A percentile compares a stretch with the other conserved stretches of the same genome.
These are phyloP conservation scores for Zaprionus ghesquierei DNA, from an alignment of 1,140 invertebrate genomes.

Conservation along the genomic window DNA sequence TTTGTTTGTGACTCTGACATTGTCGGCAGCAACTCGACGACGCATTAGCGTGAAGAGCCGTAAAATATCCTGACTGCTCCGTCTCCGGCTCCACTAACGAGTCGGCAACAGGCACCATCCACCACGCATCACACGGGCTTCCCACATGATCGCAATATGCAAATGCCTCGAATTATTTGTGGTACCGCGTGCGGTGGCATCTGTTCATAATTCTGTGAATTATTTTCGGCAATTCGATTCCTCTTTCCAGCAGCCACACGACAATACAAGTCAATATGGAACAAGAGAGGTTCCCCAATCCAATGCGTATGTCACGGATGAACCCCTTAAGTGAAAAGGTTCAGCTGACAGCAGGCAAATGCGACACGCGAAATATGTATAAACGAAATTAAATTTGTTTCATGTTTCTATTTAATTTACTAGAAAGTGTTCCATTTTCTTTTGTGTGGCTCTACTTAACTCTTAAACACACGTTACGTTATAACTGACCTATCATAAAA, in stretches of 20 bases:
- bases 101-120: slow-evolving; percentile 28
- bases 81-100: not conserved
- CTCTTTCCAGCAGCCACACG: not conserved
- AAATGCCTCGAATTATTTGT: slow-evolving; percentile 35
- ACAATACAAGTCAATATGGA: not conserved
- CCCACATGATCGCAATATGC: slow-evolving; percentile 32
- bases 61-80: not conserved
- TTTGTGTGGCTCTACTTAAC: not conserved
- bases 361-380: not conserved
- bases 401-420: too few species aligned
- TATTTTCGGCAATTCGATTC: slow-evolving; percentile 41
- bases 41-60: not conserved
- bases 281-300: not conserved
- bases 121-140: not conserved
- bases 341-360: not conserved
- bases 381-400: not conserved
- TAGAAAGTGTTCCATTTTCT: too few species aligned
- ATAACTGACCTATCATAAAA: too few species aligned
- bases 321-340: not conserved
- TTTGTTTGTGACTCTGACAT: not conserved
- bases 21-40: not conserved
- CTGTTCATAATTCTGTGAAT: slow-evolving; percentile 37
- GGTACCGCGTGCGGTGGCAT: slow-evolving; percentile 17
- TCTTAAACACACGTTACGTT: too few species aligned
- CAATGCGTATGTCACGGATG: not conserved